Evolutionary conservation across 2,888 invertebrate species (phyloP).

Genomic region (Leptopilina drosophilae): DNA sequence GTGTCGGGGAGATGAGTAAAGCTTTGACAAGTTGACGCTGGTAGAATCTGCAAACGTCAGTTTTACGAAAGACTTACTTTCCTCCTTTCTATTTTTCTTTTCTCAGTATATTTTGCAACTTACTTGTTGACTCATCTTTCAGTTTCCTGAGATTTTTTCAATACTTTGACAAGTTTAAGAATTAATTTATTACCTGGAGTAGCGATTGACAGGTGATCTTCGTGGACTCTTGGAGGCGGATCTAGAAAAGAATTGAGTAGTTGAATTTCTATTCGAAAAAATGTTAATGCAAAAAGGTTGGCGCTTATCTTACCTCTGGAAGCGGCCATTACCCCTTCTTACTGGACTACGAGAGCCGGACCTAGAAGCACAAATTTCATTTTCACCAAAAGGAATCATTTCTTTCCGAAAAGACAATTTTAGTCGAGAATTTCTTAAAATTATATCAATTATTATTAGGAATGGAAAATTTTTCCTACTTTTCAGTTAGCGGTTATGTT

Average conservation of each 20-base stretch:
- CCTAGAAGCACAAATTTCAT: constrained; percentile 59
- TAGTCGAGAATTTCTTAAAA: no score
- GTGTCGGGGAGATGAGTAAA: constrained; percentile 76
- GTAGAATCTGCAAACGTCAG: constrained; percentile 77
- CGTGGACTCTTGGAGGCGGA: constrained; percentile 71
- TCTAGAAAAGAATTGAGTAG: constrained; percentile 69
- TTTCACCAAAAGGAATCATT: no score
- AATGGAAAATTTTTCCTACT: no score
- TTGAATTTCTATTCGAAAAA: constrained; percentile 39
- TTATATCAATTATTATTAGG: no score
- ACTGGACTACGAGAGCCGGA: constrained; percentile 70
- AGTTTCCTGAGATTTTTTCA: constrained; percentile 58
- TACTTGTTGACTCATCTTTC: constrained; percentile 39
- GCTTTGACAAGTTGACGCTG: constrained; percentile 75
- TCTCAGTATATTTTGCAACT: not conserved
- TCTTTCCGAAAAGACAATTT: no score
- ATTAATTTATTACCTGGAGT: constrained; percentile 68
- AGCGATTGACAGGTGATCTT: constrained; percentile 63
- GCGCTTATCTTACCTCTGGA: constrained; percentile 66
- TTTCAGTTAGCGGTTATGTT: constrained; percentile 45
- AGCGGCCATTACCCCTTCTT: constrained; percentile 66
- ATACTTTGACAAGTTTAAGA: constrained; percentile 53
- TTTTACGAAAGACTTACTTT: constrained; percentile 74
- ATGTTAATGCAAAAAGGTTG: not conserved
- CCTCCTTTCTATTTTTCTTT: constrained; percentile 46